Percentiles rank a stretch among this genome's conserved stretches.
phyloP scores from a whole-genome alignment of 1,140 invertebrate species.

The Teleogryllus occipitalis region DNA sequence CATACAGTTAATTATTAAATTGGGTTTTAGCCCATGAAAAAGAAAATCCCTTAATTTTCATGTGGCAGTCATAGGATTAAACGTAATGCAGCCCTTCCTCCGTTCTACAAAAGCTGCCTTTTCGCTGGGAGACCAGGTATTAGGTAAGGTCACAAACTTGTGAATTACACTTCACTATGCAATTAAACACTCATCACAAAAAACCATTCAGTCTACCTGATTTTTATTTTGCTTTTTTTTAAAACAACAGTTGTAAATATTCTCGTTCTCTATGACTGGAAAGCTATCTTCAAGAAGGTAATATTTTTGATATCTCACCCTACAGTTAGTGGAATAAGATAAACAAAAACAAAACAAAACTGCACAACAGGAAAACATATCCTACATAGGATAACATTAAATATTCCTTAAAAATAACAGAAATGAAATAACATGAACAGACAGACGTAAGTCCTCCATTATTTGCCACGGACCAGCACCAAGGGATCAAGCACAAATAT shows the following conservation, averaged over 20 bases:
- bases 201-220: conserved; percentile 15
- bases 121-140: not conserved
- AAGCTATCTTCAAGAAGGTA: conserved; percentile 15
- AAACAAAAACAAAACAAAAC: conserved; percentile 10
- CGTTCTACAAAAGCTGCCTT: not conserved
- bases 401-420: conserved; percentile 11
- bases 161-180: not conserved
- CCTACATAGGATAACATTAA: conserved; percentile 7
- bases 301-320: conserved; percentile 8
- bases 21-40: not conserved
- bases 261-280: conserved; percentile 12
- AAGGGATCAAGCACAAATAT: not conserved
- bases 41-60: not conserved
- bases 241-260: conserved; percentile 18
- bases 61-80: not conserved
- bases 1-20: not conserved
- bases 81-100: not conserved
- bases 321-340: conserved; percentile 6
- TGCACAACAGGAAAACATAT: conserved; percentile 13
- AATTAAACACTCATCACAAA: conserved; percentile 11
- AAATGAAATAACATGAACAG: conserved; percentile 8
- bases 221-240: conserved; percentile 17
- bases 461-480: conserved; percentile 2
- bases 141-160: not conserved
- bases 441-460: not conserved